Evolutionary conservation across 2,888 invertebrate species (phyloP).

Genomic region (Leptopilina drosophilae): DNA sequence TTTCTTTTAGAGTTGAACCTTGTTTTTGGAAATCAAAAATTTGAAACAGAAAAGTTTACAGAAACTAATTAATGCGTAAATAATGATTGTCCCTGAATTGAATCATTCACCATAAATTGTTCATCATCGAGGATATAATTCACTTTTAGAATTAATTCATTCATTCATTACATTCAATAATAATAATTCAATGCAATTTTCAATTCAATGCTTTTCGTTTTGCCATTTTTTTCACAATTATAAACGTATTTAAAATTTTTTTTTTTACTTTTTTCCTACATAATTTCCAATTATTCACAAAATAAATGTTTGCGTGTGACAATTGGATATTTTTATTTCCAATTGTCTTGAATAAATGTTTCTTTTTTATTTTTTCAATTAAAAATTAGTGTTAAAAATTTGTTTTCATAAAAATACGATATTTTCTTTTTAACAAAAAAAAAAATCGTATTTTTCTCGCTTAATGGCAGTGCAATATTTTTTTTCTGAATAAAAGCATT

Average conservation of each 20-base stretch:
- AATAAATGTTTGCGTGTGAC: no score
- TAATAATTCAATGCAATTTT: background rate
- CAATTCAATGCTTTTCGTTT: no score
- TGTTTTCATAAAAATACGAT: background rate
- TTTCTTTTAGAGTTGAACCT: no score
- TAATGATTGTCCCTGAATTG: conserved; percentile 9
- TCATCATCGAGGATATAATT: background rate
- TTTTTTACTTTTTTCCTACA: no score
- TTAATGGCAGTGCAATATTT: conserved; percentile 10
- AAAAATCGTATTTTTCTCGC: background rate
- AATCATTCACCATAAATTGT: conserved; percentile 1
- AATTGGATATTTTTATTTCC: no score
- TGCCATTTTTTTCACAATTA: no score
- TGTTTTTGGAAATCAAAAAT: background rate
- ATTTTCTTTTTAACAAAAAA: background rate
- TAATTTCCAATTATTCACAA: no score
- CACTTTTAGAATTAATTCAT: background rate
- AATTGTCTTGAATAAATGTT: no score
- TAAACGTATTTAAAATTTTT: no score
- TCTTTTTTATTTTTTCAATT: no score
- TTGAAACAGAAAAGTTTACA: background rate
- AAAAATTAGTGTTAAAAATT: background rate
- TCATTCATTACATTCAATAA: background rate
- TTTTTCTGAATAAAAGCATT: background rate
- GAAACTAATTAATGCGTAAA: background rate